Conservation (phyloP, 2,113 vertebrate genomes). For the Coptodon bakossiorum region DNA sequence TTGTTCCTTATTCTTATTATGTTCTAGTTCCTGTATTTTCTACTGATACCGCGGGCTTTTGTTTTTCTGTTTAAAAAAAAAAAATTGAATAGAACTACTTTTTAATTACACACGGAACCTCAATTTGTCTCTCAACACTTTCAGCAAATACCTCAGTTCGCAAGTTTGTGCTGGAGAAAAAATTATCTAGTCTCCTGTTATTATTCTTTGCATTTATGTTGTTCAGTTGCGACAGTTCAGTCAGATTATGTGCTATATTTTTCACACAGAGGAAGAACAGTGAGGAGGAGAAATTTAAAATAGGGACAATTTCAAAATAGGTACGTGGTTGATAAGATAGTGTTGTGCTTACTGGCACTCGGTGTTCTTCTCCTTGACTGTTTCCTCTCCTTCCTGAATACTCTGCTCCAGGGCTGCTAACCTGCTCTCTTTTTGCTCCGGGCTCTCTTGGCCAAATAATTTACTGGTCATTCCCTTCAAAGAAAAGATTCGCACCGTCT, state of each 20-base stretch:
- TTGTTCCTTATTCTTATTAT: neutral
- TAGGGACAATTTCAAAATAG: neutral
- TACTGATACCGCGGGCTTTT: neutral
- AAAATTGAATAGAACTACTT: neutral
- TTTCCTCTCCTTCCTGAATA: slow-evolving; percentile 83
- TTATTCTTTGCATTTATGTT: neutral
- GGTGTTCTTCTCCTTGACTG: slow-evolving; percentile 78
- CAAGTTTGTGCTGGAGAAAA: neutral
- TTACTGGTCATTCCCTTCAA: slow-evolving; percentile 93
- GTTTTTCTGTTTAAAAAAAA: fast-evolving
- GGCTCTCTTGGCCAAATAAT: slow-evolving; percentile 89
- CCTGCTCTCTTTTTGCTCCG: slow-evolving; percentile 86
- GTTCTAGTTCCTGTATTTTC: neutral
- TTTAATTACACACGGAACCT: neutral
- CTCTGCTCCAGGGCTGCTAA: slow-evolving; percentile 82
- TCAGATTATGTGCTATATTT: neutral
- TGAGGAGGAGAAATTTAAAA: neutral
- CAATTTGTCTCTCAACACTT: neutral
- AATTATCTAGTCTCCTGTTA: neutral
- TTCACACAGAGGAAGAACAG: neutral
- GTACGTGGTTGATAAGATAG: neutral
- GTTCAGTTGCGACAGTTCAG: neutral
- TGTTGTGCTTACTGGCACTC: slow-evolving; percentile 79
- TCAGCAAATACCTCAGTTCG: neutral
- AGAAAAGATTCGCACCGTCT: slow-evolving; percentile 89